Base-by-base conservation (phyloP, 2,888 invertebrate species). In the Cosmopolites sordidus region DNA sequence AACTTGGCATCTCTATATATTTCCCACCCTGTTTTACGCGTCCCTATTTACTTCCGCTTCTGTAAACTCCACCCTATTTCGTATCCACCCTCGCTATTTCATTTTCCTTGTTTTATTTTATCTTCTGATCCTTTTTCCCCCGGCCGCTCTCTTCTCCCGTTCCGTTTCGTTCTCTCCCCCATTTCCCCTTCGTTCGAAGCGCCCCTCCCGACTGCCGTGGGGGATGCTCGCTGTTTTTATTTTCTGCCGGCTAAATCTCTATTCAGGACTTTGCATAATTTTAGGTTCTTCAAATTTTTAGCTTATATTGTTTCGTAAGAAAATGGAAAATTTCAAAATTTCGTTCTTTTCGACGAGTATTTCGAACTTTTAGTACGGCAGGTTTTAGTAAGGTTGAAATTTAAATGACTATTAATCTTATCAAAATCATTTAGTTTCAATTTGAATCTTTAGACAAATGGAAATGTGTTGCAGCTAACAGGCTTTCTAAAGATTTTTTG, bases 11-110 rank as follows among this genome's bases (percentile, higher is more conserved):
- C 67, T 66, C 69, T 66, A 66, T 69, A 65, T 69, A 68, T 69
- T 66, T 66, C 65, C 67, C 66, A 65, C 67, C 69, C 69, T 69
- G 66, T 66, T 64, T 64, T 67, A 67, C 70, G 71, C 71, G 69
- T 69, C 73, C 73, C 73, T 70, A 77, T 79, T 79, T 79, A 76
- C 78, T 79, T 78, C 78, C 78, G 78, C 78, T 78, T 76, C 78
- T 73, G 73, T 78, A 77, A 78, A 79, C 69, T 69, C 69, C 69
- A 69, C 69, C 69, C 69, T 65, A 68, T 69, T 69, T 69, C 69
- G 72, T 74, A 73, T 73, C 72, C 72, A 71, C 72, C 71, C 73
- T 75, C 73, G 73, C 75, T 76, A 70, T 73, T 73, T 74, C 75
- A 73, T 74, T 75, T 66, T 67, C 72, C 73, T 73, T 73, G 73